Conservation (phyloP, 2,888 invertebrate genomes). For the Callyntrura sp. region DNA sequence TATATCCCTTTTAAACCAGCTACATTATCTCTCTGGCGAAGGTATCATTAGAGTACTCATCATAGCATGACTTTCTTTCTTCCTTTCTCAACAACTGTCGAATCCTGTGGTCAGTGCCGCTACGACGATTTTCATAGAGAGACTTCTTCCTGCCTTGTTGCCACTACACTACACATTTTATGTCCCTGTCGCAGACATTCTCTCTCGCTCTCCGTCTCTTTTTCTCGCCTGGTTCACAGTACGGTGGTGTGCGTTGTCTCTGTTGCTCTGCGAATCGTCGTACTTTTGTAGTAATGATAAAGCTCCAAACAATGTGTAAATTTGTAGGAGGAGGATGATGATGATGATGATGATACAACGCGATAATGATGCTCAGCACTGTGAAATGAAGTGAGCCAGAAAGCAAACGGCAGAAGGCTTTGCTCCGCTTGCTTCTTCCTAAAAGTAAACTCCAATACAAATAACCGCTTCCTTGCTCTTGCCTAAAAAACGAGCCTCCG, state of each 20-base stretch:
- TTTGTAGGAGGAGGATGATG: conserved; percentile 3
- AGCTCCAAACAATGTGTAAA: conserved; percentile 40
- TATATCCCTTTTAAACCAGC: conserved; percentile 20
- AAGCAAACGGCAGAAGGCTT: conserved; percentile 75
- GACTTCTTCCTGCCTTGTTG: conserved; percentile 66
- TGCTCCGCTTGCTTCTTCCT: conserved; percentile 54
- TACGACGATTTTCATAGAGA: conserved; percentile 69
- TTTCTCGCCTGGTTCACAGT: too few species aligned
- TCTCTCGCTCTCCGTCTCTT: too few species aligned
- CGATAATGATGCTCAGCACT: conserved; percentile 33
- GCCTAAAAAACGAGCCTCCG: not conserved
- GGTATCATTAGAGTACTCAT: conserved; percentile 74
- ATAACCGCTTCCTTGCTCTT: conserved; percentile 57
- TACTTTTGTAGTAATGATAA: too few species aligned
- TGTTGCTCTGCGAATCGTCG: conserved; percentile 1
- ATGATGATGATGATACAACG: too few species aligned
- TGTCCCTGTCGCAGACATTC: too few species aligned
- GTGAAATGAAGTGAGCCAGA: conserved; percentile 78
- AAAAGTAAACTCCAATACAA: conserved; percentile 19
- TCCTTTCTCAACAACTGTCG: conserved; percentile 76
- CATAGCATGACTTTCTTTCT: conserved; percentile 77
- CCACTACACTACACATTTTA: conserved; percentile 65
- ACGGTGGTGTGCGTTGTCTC: too few species aligned
- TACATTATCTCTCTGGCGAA: conserved; percentile 36
- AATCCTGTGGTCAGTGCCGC: conserved; percentile 77